phyloP scores from a whole-genome alignment of 2,888 invertebrate genomes.

The Eristalis arbustorum region DNA sequence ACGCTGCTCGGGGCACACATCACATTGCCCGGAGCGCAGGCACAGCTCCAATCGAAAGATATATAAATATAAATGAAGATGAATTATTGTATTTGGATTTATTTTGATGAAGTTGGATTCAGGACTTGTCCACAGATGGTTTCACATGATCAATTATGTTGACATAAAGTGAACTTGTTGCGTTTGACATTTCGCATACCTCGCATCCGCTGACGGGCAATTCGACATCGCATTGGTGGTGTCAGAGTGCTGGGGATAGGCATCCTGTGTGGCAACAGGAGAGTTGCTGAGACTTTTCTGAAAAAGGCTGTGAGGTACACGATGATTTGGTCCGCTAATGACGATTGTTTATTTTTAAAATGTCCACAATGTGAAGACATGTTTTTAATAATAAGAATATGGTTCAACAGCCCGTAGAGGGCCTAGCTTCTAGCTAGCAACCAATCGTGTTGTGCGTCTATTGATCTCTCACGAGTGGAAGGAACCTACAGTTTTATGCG shows the following conservation, averaged over 20 bases:
- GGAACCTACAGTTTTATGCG: too few species aligned
- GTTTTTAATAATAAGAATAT: too few species aligned
- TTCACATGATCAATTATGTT: conserved; percentile 30
- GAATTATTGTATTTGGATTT: conserved; percentile 2
- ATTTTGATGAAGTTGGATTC: conserved; percentile 2
- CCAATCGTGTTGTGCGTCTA: too few species aligned
- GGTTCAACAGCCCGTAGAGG: too few species aligned
- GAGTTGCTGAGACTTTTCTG: too few species aligned
- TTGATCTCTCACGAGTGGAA: too few species aligned
- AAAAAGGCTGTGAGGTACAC: too few species aligned
- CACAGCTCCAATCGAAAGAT: not conserved
- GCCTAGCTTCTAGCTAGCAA: too few species aligned
- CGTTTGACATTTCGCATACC: not conserved
- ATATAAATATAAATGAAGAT: conserved; percentile 16
- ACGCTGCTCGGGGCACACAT: not conserved
- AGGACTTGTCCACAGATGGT: conserved; percentile 21
- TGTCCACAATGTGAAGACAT: too few species aligned
- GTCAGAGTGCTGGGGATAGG: too few species aligned
- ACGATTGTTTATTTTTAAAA: too few species aligned
- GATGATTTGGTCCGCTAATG: too few species aligned
- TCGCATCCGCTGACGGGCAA: not conserved
- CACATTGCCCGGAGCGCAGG: not conserved
- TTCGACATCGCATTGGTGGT: not conserved
- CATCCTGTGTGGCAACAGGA: not conserved
- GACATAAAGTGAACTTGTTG: not conserved